A percentile compares a stretch with the other conserved stretches of the same genome.
phyloP scores from a whole-genome alignment of 2,797 vertebrate species.

The Remorina albescens region DNA sequence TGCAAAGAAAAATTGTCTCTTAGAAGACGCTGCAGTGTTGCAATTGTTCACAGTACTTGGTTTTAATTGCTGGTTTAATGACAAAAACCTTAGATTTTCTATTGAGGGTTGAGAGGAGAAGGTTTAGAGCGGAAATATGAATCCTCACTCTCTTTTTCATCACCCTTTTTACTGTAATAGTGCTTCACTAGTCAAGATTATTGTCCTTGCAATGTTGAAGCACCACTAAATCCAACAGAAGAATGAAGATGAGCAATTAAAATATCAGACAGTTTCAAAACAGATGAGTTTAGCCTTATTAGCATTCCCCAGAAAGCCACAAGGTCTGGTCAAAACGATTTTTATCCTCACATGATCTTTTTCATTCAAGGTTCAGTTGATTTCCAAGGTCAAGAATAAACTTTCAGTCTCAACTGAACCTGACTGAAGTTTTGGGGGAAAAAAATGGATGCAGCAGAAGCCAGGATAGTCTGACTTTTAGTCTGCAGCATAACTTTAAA shows the following conservation, averaged over 20 bases:
- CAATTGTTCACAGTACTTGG: constrained; percentile 11
- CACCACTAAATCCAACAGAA: not conserved
- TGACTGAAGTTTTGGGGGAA: no score
- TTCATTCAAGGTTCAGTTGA: not conserved
- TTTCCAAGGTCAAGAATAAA: not conserved
- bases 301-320: not conserved
- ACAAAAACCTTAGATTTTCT: not conserved
- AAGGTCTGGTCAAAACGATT: not conserved
- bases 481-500: not conserved
- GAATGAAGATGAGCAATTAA: not conserved
- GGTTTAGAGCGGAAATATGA: not conserved
- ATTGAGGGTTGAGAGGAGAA: not conserved
- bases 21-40: constrained; percentile 29
- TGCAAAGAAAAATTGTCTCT: constrained; percentile 45
- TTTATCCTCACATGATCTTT: not conserved
- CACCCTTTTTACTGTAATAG: not conserved
- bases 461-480: not conserved
- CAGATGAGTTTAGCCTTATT: not conserved
- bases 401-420: no score
- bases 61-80: constrained; percentile 3
- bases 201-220: not conserved
- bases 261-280: not conserved
- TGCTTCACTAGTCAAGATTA: not conserved
- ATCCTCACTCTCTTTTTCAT: not conserved
- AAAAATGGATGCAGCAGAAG: not conserved